phyloP scores from a whole-genome alignment of 2,888 invertebrate species.

The Escarpia spicata region DNA sequence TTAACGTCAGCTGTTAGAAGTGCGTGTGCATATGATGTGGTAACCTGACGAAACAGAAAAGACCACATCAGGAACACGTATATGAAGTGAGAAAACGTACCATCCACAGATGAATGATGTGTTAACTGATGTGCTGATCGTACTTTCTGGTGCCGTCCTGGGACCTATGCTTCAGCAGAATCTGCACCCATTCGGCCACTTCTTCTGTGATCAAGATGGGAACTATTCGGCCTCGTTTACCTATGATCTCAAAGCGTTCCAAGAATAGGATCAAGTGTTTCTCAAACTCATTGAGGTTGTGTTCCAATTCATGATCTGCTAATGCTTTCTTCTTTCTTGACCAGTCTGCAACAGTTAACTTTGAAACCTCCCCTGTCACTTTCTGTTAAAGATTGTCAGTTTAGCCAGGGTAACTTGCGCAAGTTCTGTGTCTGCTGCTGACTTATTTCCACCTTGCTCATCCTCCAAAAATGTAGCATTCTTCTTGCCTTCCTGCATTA shows the following conservation, averaged over 20 bases:
- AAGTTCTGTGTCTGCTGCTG: background rate
- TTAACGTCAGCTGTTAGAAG: no score
- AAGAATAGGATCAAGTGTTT: background rate
- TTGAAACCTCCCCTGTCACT: background rate
- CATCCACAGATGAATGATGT: no score
- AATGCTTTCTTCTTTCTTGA: background rate
- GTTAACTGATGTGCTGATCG: no score
- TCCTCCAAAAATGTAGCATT: background rate
- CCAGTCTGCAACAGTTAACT: conserved; percentile 1
- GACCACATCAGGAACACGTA: no score
- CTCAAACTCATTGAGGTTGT: conserved; percentile 8
- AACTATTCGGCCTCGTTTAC: background rate
- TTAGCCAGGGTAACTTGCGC: background rate
- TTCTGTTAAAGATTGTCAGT: background rate
- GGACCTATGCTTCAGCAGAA: background rate
- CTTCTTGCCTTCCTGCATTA: no score
- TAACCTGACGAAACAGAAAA: no score
- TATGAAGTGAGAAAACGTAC: no score
- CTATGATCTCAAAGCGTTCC: background rate
- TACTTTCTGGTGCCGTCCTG: no score
- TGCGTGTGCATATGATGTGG: no score
- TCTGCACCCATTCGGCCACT: conserved; percentile 13
- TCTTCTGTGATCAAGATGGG: background rate
- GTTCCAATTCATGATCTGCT: background rate
- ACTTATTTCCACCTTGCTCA: background rate